phyloP scores from a whole-genome alignment of 2,113 vertebrate species.

The Oreochromis niloticus region DNA sequence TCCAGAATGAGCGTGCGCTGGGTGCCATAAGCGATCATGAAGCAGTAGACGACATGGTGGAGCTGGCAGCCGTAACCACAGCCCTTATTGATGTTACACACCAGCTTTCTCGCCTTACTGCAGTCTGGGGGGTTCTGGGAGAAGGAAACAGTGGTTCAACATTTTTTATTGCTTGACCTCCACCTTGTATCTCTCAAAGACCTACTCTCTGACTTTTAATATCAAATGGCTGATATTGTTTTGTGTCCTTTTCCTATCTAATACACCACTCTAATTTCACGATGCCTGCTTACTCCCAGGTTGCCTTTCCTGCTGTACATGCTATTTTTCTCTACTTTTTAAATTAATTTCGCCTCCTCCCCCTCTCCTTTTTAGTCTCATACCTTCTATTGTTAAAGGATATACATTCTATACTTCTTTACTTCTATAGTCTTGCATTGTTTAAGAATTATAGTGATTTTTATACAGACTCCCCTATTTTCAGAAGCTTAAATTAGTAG shows the following conservation, averaged over 20 bases:
- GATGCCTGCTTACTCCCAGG: neutral
- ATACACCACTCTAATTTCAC: neutral
- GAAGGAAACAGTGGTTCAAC: slow-evolving; percentile 14
- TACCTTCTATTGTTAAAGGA: neutral
- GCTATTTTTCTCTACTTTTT: neutral
- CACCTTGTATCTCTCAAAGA: slow-evolving; percentile 20
- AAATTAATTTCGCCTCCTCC: neutral
- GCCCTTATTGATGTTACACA: slow-evolving; percentile 99
- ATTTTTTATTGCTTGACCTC: slow-evolving; percentile 52
- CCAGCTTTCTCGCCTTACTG: slow-evolving; percentile 93
- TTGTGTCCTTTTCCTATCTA: neutral
- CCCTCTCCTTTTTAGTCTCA: neutral
- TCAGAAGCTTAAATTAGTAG: neutral
- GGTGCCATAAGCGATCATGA: slow-evolving; percentile 98
- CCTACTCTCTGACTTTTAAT: slow-evolving; percentile 41
- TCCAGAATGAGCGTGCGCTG: slow-evolving; percentile 92
- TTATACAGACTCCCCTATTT: neutral
- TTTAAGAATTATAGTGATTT: neutral
- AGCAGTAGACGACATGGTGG: slow-evolving; percentile 98
- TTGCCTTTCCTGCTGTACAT: neutral
- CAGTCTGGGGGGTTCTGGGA: slow-evolving; percentile 92
- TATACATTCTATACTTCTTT: neutral
- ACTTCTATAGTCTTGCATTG: neutral
- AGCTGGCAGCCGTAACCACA: slow-evolving; percentile 98
- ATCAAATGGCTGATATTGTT: slow-evolving; percentile 46